Conservation (phyloP, 2,113 vertebrate species). For the Dolichallabes microphthalmus region DNA sequence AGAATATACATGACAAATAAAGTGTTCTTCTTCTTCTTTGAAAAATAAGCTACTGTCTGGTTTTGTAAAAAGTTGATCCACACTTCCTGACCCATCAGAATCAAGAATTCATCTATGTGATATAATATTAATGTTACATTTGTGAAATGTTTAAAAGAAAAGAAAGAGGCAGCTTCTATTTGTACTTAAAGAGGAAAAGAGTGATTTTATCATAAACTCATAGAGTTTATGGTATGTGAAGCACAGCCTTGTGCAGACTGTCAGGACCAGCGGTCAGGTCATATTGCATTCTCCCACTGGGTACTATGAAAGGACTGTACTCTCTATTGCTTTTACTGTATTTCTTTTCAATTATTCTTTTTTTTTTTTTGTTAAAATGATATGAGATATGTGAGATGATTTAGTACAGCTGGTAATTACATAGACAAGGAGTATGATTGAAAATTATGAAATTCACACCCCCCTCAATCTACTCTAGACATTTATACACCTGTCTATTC, state of each 20-base stretch:
- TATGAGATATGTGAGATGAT: not conserved
- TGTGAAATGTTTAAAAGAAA: not conserved
- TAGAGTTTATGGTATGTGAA: conserved; percentile 1
- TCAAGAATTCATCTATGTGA: not conserved
- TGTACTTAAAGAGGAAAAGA: conserved; percentile 1
- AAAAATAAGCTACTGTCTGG: not conserved
- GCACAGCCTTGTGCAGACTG: not conserved
- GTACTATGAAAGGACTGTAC: not conserved
- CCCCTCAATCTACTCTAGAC: conserved; percentile 15
- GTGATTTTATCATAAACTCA: not conserved
- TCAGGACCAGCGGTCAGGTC: not conserved
- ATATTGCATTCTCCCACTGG: not conserved
- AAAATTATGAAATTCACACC: conserved; percentile 11
- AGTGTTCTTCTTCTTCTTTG: no score
- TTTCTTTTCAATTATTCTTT: not conserved
- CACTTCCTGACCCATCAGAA: not conserved
- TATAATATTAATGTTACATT: not conserved
- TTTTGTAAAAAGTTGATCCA: not conserved
- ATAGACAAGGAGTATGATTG: not conserved
- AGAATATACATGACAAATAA: no score
- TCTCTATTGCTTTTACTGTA: not conserved
- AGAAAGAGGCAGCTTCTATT: no score
- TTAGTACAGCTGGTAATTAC: conserved; percentile 17
- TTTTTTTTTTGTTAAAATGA: not conserved
- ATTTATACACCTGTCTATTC: conserved; percentile 36